Evolutionary conservation across 2,113 vertebrate species (phyloP), one percentile per base, ranked within the genome.

Genomic region (Bos indicus): DNA sequence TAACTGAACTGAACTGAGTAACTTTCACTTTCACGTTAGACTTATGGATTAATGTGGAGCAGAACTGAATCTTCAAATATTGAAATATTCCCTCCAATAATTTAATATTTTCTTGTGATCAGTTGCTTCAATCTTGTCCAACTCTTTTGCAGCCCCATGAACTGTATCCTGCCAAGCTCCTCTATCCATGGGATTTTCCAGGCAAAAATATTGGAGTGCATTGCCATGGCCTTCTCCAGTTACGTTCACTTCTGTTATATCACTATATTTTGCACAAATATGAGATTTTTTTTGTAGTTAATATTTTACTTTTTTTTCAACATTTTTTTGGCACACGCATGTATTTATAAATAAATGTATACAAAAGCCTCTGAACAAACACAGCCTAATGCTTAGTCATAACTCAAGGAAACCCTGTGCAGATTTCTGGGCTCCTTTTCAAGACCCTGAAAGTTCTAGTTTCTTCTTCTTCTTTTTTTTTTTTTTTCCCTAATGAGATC

Each of bases 401-500:
- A 83, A 84, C 14, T 56, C 62, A 56, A 67, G 81, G 52, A 14
- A 57, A 21, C 13, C 23, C 48, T 9, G 13, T 33, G 40, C 62
- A 93, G 51, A 74, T 16, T 74, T 57, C 28, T 33, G 52, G 21
- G 26, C 6, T 85, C 40, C 48, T 86, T 57, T 19, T 40, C 21
- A 46, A 30, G 56, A 36, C 1, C 17, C 52, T 77, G 17, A 21
- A 90, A 57, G 56, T 10, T 19, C 13, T 16, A 51, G 13, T 57
- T 64, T 85, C 17, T 21, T 23, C 5, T 51, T 25, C 9, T 19
- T 46, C n/a, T 0, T 77, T 60, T 59, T 56, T 15, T 12, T 59
- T 56, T 11, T 12, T 0, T 1, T 2, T 1, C 2, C 16, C 59
- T 26, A 62, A 4, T 43, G 17, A 52, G n/a, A 15, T 60, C 28